These are phyloP conservation scores for Sapajus apella DNA, from an alignment of 2,113 vertebrate species.

Conservation along the genomic window DNA sequence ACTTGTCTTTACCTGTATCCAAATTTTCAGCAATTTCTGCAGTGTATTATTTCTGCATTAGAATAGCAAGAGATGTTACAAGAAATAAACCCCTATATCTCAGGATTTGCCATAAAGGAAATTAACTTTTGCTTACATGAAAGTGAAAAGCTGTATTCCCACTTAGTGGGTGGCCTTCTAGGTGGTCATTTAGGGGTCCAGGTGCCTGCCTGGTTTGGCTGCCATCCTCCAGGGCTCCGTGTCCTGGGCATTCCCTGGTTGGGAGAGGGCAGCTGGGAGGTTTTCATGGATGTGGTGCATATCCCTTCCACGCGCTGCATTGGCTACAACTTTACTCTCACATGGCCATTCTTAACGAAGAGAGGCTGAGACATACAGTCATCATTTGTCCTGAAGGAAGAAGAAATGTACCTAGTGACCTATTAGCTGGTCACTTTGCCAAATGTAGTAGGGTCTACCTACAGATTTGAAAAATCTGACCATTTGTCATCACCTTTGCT, in stretches of 20 bases:
- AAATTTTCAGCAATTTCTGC: neutral
- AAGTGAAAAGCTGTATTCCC: neutral
- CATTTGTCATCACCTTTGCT: neutral
- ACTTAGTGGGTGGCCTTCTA: neutral
- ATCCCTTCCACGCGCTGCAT: neutral
- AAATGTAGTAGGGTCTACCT: neutral
- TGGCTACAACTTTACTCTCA: neutral
- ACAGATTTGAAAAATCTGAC: neutral
- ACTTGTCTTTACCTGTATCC: neutral
- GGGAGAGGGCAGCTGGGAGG: neutral
- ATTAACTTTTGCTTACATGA: neutral
- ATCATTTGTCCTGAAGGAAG: neutral
- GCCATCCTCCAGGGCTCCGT: neutral
- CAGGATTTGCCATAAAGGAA: neutral
- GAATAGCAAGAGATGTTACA: neutral
- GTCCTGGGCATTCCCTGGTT: neutral
- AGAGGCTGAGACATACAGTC: neutral
- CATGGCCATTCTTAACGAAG: neutral
- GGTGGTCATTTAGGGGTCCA: neutral
- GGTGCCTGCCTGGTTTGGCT: neutral
- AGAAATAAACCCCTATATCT: neutral
- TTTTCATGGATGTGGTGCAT: neutral
- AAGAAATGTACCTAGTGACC: neutral
- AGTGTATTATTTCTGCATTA: neutral
- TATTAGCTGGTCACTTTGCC: neutral